Percentiles rank a stretch among this genome's conserved stretches.
Conservation (phyloP, 2,888 invertebrate species). For the Aplocera efformata region DNA sequence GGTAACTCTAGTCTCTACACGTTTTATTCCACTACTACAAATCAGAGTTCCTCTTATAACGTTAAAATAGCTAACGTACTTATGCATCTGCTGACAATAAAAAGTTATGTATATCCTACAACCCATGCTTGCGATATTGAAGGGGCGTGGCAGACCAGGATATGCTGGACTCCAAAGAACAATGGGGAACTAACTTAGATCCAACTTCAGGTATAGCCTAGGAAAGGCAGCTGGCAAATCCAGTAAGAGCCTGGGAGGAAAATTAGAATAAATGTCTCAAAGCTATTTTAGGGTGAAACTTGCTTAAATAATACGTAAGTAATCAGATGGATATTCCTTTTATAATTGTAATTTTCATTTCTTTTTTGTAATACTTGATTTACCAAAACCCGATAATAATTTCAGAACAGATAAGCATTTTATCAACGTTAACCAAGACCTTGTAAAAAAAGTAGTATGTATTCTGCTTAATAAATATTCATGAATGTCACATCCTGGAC, state of each 20-base stretch:
- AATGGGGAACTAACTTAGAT: constrained; percentile 41
- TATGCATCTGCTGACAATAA: constrained; percentile 8
- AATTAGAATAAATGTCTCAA: neutral
- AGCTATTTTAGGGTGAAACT: no score
- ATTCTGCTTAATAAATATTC: constrained; percentile 10
- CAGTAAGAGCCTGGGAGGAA: neutral
- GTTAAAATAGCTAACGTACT: constrained; percentile 4
- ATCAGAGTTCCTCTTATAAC: constrained; percentile 1
- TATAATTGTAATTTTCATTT: no score
- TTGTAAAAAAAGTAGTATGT: no score
- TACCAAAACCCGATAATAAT: no score
- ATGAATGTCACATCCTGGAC: constrained; percentile 21
- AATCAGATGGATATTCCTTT: constrained; percentile 19
- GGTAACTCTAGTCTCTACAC: no score
- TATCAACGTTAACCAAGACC: no score
- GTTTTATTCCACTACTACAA: neutral
- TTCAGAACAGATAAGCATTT: no score
- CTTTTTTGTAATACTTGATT: no score
- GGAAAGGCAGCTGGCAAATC: constrained; percentile 34
- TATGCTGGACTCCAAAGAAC: constrained; percentile 47
- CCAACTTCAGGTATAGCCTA: constrained; percentile 67
- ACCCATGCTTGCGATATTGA: constrained; percentile 12
- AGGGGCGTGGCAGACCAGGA: constrained; percentile 34
- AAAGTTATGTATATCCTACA: constrained; percentile 12
- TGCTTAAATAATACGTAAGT: no score